These are phyloP conservation scores for Torymus auratus DNA, from an alignment of 2,888 invertebrate genomes.

Conservation along the genomic window DNA sequence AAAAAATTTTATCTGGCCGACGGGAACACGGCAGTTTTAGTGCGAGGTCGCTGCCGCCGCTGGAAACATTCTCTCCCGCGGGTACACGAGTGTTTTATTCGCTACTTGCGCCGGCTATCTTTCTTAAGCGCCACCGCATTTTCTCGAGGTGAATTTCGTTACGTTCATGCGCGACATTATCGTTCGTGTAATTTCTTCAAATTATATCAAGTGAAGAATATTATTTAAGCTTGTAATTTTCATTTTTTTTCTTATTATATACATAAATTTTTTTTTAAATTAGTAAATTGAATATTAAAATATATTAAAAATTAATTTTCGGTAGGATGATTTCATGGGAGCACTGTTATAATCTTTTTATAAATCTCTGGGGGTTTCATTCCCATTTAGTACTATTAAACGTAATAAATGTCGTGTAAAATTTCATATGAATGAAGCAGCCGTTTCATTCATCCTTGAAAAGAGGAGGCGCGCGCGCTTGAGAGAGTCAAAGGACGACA, in stretches of 20 bases:
- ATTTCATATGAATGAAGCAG: conserved; percentile 39
- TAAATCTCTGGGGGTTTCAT: not conserved
- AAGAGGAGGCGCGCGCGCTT: conserved; percentile 13
- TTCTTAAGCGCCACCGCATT: not conserved
- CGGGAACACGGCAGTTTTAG: conserved; percentile 25
- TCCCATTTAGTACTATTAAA: conserved; percentile 4
- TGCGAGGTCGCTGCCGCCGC: conserved; percentile 6
- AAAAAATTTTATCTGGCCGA: conserved; percentile 40
- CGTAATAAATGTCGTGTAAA: conserved; percentile 50
- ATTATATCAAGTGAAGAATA: not conserved
- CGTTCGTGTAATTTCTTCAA: not conserved
- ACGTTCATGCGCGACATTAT: not conserved
- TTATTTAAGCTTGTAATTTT: no score
- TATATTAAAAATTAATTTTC: no score
- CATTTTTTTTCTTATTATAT: no score
- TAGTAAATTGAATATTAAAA: no score
- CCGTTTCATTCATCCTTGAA: conserved; percentile 46
- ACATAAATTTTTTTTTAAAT: no score
- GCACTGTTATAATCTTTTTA: not conserved
- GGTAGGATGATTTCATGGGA: no score
- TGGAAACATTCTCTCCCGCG: conserved; percentile 21
- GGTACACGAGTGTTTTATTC: conserved; percentile 11
- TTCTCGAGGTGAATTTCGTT: not conserved
- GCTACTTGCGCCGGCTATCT: not conserved
- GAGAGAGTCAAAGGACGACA: conserved; percentile 34